Conservation (phyloP, 2,113 vertebrate genomes). For the Poecile atricapillus region DNA sequence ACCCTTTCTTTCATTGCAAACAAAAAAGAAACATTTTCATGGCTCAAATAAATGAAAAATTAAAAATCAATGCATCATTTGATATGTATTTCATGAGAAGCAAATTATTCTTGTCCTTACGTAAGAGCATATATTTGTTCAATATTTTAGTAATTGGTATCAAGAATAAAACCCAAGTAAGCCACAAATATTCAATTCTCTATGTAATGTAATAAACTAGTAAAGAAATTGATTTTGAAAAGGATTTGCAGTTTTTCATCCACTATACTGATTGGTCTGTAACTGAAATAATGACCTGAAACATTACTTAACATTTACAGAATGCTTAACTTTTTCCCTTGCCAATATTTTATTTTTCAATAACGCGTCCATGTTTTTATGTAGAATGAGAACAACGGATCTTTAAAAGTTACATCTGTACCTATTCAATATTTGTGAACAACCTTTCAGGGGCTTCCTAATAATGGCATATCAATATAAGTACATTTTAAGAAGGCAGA, state of each 20-base stretch:
- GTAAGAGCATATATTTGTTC: not conserved
- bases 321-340: not conserved
- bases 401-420: not conserved
- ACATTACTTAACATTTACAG: not conserved
- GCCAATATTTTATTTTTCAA: not conserved
- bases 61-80: not conserved
- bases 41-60: not conserved
- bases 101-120: not conserved
- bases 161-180: not conserved
- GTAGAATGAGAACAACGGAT: not conserved
- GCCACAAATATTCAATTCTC: not conserved
- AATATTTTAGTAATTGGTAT: not conserved
- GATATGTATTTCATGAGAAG: not conserved
- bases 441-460: not conserved
- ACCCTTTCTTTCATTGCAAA: not conserved
- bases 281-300: not conserved
- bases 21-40: not conserved
- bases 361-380: not conserved
- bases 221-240: slow-evolving; percentile 1
- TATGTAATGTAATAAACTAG: not conserved
- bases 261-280: not conserved
- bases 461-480: not conserved
- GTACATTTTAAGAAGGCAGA: not conserved
- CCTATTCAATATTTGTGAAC: not conserved
- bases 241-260: slow-evolving; percentile 7